Conservation (phyloP, 2,113 vertebrate species). For the Etheostoma spectabile region DNA sequence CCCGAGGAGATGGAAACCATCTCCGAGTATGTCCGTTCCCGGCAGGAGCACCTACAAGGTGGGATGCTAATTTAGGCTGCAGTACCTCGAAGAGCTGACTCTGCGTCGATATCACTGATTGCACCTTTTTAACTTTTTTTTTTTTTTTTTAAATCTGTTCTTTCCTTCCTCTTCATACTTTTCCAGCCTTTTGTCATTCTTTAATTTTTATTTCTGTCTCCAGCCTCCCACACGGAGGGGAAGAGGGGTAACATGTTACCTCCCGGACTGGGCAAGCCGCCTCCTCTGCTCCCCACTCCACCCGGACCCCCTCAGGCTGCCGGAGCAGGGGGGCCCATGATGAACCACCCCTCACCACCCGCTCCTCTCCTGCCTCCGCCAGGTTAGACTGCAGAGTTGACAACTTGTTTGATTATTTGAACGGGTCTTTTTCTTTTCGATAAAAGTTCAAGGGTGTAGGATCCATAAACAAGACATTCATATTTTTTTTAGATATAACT, state of each 20-base stretch:
- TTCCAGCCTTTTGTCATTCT: neutral
- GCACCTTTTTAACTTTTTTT: neutral
- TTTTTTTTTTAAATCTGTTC: neutral
- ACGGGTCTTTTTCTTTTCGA: neutral
- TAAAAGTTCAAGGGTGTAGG: neutral
- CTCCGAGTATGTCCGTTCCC: conserved; percentile 74
- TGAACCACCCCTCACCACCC: conserved; percentile 55
- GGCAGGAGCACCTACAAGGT: conserved; percentile 83
- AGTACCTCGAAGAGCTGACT: neutral
- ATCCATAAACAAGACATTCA: neutral
- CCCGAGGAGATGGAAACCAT: conserved; percentile 79
- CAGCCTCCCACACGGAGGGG: conserved; percentile 57
- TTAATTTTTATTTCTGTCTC: neutral
- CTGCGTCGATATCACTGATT: neutral
- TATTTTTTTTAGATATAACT: neutral
- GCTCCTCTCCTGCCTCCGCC: conserved; percentile 71
- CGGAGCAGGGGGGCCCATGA: conserved; percentile 36
- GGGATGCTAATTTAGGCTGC: neutral
- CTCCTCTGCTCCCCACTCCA: conserved; percentile 81
- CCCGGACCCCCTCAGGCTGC: conserved; percentile 46
- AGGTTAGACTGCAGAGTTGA: conserved; percentile 68
- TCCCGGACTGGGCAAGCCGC: conserved; percentile 74
- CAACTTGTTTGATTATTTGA: neutral
- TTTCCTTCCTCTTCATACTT: neutral
- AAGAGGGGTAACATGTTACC: conserved; percentile 66